Percentiles rank a stretch among this genome's conserved stretches.
Conservation (phyloP, 1,140 invertebrate species). For the Pseudomyrmex dendroicus region DNA sequence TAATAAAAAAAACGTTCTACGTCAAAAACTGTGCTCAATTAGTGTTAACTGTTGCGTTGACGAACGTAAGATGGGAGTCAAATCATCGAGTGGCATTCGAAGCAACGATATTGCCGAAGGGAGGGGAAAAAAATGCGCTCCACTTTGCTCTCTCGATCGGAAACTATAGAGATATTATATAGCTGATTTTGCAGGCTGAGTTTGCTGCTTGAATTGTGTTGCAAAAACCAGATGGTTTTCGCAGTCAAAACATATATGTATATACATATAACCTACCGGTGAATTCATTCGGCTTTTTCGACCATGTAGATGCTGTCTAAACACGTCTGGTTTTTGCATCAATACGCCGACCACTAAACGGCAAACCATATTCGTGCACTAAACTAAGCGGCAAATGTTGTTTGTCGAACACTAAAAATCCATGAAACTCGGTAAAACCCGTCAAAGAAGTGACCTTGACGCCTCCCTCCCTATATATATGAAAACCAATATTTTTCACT, state of each 20-base stretch:
- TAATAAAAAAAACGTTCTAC: too few species aligned
- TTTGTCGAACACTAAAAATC: conserved; percentile 42
- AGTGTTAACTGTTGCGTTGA: neutral
- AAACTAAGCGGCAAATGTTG: conserved; percentile 51
- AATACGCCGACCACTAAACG: conserved; percentile 42
- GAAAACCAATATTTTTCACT: neutral
- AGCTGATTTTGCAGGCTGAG: conserved; percentile 26
- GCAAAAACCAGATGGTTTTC: conserved; percentile 49
- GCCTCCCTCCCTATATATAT: neutral
- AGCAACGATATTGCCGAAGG: neutral
- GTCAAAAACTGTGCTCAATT: neutral
- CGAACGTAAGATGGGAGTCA: too few species aligned
- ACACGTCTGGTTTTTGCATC: conserved; percentile 47
- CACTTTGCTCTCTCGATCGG: conserved; percentile 1
- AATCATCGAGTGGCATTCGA: too few species aligned
- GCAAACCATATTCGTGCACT: conserved; percentile 44
- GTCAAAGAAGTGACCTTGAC: conserved; percentile 28
- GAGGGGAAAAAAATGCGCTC: neutral
- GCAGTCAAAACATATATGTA: conserved; percentile 30
- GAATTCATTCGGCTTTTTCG: conserved; percentile 58
- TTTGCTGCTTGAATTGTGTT: conserved; percentile 42
- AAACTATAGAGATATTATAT: conserved; percentile 20
- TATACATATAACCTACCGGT: conserved; percentile 28
- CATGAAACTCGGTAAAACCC: conserved; percentile 9
- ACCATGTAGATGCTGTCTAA: conserved; percentile 48